Evolutionary conservation across 2,113 vertebrate species (phyloP).

Genomic region (Triplophysa siluroides): DNA sequence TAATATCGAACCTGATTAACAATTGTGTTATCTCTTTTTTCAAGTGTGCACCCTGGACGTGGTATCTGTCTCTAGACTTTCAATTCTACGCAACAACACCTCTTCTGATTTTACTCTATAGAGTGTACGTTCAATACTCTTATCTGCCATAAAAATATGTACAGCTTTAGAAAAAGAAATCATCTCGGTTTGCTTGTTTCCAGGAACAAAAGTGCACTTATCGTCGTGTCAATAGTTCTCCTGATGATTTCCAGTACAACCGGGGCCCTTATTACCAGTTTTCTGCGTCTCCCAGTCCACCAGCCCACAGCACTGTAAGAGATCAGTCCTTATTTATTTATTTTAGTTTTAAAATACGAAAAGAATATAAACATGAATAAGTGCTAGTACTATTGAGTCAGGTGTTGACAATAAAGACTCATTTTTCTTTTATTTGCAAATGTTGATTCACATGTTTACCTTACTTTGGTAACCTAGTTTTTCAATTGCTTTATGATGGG

Average conservation of each 20-base stretch:
- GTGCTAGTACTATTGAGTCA: too few relatives aligned
- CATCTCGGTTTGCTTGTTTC: conserved; percentile 32
- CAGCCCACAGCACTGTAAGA: conserved; percentile 70
- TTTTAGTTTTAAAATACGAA: too few relatives aligned
- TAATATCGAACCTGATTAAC: not conserved
- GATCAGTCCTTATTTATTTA: not conserved
- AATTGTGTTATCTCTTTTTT: conserved; percentile 37
- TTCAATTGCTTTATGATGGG: not conserved
- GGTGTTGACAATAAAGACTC: too few relatives aligned
- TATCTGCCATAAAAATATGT: not conserved
- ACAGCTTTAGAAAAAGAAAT: not conserved
- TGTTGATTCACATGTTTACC: too few relatives aligned
- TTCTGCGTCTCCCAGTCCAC: conserved; percentile 74
- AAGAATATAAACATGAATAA: too few relatives aligned
- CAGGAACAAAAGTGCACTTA: conserved; percentile 72
- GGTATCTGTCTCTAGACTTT: conserved; percentile 86
- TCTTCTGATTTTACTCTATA: conserved; percentile 72
- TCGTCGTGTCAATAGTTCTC: conserved; percentile 64
- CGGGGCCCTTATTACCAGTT: conserved; percentile 71
- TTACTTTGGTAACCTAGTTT: too few relatives aligned
- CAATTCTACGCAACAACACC: conserved; percentile 82
- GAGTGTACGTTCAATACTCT: conserved; percentile 64
- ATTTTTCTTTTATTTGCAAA: too few relatives aligned
- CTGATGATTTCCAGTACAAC: conserved; percentile 66
- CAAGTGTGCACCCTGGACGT: conserved; percentile 84